A percentile compares a stretch with the other conserved stretches of the same genome.
These are phyloP conservation scores for Elysia crispata DNA, from an alignment of 2,888 invertebrate species.

Conservation along the genomic window DNA sequence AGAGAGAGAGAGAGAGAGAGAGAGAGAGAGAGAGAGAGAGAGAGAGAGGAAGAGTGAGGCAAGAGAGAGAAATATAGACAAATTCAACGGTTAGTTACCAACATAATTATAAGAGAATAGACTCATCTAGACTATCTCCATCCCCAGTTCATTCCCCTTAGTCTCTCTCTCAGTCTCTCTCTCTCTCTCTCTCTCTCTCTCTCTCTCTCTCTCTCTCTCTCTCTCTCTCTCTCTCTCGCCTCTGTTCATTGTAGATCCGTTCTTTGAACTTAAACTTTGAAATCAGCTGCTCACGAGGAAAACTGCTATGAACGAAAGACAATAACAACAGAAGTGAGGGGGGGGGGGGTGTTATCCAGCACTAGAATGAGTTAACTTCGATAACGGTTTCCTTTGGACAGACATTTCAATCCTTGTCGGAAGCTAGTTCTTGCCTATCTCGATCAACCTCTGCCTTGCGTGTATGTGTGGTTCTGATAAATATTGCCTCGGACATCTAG, in stretches of 20 bases:
- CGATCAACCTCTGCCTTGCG: too few species aligned
- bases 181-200: conserved; percentile 17
- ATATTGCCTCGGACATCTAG: too few species aligned
- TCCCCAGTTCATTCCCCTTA: conserved; percentile 13
- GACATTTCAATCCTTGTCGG: too few species aligned
- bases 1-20: conserved; percentile 16
- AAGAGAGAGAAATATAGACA: too few species aligned
- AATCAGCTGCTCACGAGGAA: background rate
- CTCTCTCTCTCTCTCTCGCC: conserved; percentile 19
- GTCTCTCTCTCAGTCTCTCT: too few species aligned
- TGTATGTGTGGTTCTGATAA: too few species aligned
- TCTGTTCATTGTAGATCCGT: background rate
- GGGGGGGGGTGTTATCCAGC: too few species aligned
- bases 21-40: conserved; percentile 17
- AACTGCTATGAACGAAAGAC: background rate
- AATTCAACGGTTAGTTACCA: background rate
- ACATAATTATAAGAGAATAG: too few species aligned
- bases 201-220: conserved; percentile 31
- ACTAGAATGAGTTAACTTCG: too few species aligned
- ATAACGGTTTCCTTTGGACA: too few species aligned
- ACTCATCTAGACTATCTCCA: background rate
- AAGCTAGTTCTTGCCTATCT: too few species aligned
- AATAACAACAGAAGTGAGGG: background rate
- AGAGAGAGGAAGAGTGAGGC: conserved; percentile 3
- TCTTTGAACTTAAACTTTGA: conserved; percentile 6